Conservation (phyloP, 1,140 invertebrate species). For the Triops cancriformis region DNA sequence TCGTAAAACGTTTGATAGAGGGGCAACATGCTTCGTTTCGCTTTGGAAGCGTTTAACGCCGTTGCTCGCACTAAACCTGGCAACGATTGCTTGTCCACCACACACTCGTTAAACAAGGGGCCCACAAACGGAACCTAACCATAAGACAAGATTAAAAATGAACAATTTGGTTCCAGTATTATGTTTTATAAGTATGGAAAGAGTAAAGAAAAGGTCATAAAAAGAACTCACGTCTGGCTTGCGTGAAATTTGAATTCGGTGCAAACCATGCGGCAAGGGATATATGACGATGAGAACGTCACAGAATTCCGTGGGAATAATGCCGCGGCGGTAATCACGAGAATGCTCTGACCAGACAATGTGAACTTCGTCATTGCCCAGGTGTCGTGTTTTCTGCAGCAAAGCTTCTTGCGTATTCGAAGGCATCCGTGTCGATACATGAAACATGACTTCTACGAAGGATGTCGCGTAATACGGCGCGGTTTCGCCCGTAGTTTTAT, state of each 20-base stretch:
- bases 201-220: slow-evolving; percentile 19
- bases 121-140: slow-evolving; percentile 84
- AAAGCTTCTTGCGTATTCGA: slow-evolving; percentile 71
- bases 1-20: slow-evolving; percentile 90
- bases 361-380: slow-evolving; percentile 98
- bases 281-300: slow-evolving; percentile 97
- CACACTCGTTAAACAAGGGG: slow-evolving; percentile 87
- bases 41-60: slow-evolving; percentile 82
- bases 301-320: slow-evolving; percentile 98
- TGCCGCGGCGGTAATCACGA: slow-evolving; percentile 89
- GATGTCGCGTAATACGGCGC: slow-evolving; percentile 96
- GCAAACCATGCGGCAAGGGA: slow-evolving; percentile 71
- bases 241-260: slow-evolving; percentile 69
- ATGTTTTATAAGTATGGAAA: slow-evolving; percentile 18
- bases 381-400: slow-evolving; percentile 85
- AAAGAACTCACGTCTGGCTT: slow-evolving; percentile 65
- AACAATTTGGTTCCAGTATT: slow-evolving; percentile 31
- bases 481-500: slow-evolving; percentile 80
- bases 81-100: slow-evolving; percentile 71
- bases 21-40: slow-evolving; percentile 75
- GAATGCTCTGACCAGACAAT: slow-evolving; percentile 98
- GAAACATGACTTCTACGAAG: slow-evolving; percentile 75
- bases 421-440: slow-evolving; percentile 97
- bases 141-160: background rate
- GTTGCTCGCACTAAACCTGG: slow-evolving; percentile 83